Conservation (phyloP, 2,113 vertebrate species). For the Thomomys bottae region DNA sequence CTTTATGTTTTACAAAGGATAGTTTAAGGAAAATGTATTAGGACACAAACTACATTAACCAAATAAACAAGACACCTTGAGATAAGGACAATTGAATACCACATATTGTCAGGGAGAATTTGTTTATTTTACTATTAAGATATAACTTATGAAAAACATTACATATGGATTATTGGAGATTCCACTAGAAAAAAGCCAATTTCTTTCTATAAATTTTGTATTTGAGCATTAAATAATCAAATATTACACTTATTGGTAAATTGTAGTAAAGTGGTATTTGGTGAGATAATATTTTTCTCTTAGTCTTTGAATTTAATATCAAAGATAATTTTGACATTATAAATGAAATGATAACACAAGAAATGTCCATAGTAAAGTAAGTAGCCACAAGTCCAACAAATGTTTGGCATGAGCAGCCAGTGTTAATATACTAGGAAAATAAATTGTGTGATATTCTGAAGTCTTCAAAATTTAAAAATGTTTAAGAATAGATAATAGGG, state of each 20-base stretch:
- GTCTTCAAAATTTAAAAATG: not conserved
- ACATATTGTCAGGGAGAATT: not conserved
- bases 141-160: conserved; percentile 39
- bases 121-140: conserved; percentile 46
- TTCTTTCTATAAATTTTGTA: not conserved
- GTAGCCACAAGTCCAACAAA: not conserved
- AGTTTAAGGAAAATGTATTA: not conserved
- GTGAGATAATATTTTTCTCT: not conserved
- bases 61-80: not conserved
- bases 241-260: conserved; percentile 21
- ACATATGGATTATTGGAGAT: not conserved
- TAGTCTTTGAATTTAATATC: not conserved
- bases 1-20: conserved; percentile 7
- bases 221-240: not conserved
- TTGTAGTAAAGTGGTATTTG: not conserved
- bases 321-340: conserved; percentile 30
- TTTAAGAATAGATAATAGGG: not conserved
- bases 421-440: not conserved
- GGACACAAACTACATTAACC: not conserved
- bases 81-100: conserved; percentile 2
- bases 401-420: not conserved
- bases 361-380: not conserved
- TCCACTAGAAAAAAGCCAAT: conserved; percentile 28
- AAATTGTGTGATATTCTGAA: not conserved
- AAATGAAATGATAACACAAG: not conserved